Percentiles rank a stretch among this genome's conserved stretches.
These are phyloP conservation scores for Drosophila parthenogenetica DNA, from an alignment of 2,888 invertebrate genomes.

Conservation along the genomic window DNA sequence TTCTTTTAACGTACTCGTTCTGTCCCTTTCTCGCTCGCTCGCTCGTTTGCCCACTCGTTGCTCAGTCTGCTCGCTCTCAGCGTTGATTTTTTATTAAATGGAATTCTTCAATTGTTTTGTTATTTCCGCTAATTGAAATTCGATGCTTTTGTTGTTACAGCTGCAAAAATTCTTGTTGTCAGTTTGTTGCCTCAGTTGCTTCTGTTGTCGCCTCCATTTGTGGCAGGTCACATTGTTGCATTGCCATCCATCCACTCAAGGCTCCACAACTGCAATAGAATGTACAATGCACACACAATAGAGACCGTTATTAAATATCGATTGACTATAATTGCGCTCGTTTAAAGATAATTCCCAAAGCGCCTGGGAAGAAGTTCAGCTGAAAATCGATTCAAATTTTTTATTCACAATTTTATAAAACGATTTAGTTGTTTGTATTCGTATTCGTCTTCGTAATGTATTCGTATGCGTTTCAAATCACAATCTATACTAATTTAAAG, in stretches of 20 bases:
- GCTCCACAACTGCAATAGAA: slow-evolving; percentile 51
- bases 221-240: slow-evolving; percentile 53
- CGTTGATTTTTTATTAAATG: slow-evolving; percentile 11
- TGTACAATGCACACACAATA: slow-evolving; percentile 1
- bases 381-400: slow-evolving; percentile 12
- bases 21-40: slow-evolving; percentile 15
- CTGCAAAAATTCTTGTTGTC: slow-evolving; percentile 3
- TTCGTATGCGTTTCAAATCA: neutral
- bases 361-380: slow-evolving; percentile 23
- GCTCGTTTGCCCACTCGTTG: neutral
- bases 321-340: slow-evolving; percentile 30
- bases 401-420: neutral
- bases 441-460: too few relatives aligned
- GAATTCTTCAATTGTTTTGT: slow-evolving; percentile 18
- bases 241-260: slow-evolving; percentile 33
- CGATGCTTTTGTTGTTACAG: slow-evolving; percentile 34
- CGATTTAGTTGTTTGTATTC: neutral
- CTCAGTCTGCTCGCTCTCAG: slow-evolving; percentile 51
- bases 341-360: slow-evolving; percentile 17
- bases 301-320: slow-evolving; percentile 31
- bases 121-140: slow-evolving; percentile 30
- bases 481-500: neutral
- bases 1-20: slow-evolving; percentile 29
- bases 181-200: slow-evolving; percentile 15
- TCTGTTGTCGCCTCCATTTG: slow-evolving; percentile 25